Evolutionary conservation across 2,797 vertebrate species (phyloP), one percentile per base, ranked within the genome.

Genomic region (Pantherophis vulpinus): DNA sequence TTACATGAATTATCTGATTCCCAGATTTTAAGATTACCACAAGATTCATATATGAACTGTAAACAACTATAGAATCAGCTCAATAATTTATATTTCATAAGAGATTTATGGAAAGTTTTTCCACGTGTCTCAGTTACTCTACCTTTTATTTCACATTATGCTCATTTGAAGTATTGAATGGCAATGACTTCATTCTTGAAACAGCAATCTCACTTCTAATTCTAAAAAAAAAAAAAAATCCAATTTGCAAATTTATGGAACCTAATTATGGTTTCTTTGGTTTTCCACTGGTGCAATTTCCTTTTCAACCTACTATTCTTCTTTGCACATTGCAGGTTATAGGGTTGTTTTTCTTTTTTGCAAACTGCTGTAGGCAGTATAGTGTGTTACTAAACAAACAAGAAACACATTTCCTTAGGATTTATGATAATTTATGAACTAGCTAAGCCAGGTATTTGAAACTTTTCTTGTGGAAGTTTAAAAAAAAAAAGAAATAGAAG

Each of bases 121-220:
- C 79, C 90, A 93, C 7, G 61, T 94, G 96, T 96, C 95, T 95
- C 86, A 93, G 92, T 61, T 94, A 88, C 56, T 58, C 94, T 95
- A 90, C 12, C 10, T 94, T 94, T 91, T 94, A 93, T 91, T 37
- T 91, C 96, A 95, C 9, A 51, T 93, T 83, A 95, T 92, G 25
- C 94, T 88, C 94, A 94, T 92, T 95, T 96, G 94, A 87, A 66
- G 87, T 90, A 86, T 91, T 93, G 95, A 95, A 97, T 95, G 92
- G 79, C 93, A 96, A 96, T 95, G 94, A 96, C 94, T 95, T 94
- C 87, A 47, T 94, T 96, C 94, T 91, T 95, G 95, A 2, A 90
- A 92, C 70, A 95, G 94, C 86, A 95, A 93, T 51, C 88, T 93
- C 93, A 93, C 91, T 88, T 95, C 94, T 94, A 94, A 92, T 88